These are phyloP conservation scores for Orientallactaga bullata DNA, from an alignment of 2,113 vertebrate species.

Conservation along the genomic window DNA sequence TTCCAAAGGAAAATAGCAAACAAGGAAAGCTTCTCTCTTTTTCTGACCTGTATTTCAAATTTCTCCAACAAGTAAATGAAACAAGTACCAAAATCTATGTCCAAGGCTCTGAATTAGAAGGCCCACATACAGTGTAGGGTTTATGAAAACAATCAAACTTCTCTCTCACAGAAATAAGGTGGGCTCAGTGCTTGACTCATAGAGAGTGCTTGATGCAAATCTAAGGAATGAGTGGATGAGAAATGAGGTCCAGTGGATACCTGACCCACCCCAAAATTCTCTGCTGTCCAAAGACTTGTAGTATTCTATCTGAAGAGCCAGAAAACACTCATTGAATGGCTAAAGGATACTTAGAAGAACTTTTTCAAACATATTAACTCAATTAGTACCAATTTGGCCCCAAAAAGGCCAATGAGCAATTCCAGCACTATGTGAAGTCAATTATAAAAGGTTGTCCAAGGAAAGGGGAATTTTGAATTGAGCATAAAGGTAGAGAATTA, in stretches of 20 bases:
- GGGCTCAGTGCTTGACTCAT: neutral
- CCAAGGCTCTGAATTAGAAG: neutral
- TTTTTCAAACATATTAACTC: neutral
- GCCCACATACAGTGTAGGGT: neutral
- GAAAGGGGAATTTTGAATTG: conserved; percentile 1
- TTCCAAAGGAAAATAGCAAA: neutral
- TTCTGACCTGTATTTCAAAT: neutral
- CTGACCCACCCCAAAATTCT: neutral
- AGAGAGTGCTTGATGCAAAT: neutral
- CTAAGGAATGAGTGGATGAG: neutral
- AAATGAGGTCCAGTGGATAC: neutral
- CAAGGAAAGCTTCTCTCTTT: neutral
- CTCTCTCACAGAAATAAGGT: neutral
- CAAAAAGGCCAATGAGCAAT: conserved; percentile 27
- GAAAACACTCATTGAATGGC: neutral
- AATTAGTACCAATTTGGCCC: neutral
- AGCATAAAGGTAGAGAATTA: conserved; percentile 5
- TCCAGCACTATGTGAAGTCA: conserved; percentile 15
- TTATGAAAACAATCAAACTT: neutral
- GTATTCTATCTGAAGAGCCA: neutral
- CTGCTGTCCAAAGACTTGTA: neutral
- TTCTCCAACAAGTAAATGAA: neutral
- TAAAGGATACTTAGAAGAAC: conserved; percentile 40
- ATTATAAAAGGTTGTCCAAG: neutral
- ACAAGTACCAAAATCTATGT: neutral